Evolutionary conservation across 2,797 vertebrate species (phyloP).

Genomic region (Diceros bicornis): DNA sequence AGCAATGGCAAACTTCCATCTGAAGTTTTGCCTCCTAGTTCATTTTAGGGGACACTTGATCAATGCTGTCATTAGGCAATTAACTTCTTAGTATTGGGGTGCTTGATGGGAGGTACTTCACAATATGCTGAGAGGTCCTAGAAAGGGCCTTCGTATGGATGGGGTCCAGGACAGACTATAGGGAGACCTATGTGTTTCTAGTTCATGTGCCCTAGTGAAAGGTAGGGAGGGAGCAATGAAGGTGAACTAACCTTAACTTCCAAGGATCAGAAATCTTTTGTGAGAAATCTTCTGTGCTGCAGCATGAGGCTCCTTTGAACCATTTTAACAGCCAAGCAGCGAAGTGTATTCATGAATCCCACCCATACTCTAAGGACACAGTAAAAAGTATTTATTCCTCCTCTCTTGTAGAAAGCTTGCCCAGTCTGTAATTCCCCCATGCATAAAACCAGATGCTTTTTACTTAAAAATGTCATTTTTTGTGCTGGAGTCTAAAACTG

Average conservation of each 20-base stretch:
- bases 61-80: background rate
- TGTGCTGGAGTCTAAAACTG: background rate
- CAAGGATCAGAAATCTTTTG: background rate
- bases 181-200: background rate
- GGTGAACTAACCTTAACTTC: constrained; percentile 56
- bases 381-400: constrained; percentile 55
- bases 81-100: background rate
- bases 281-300: background rate
- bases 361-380: constrained; percentile 38
- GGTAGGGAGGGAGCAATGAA: background rate
- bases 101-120: background rate
- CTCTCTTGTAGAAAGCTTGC: background rate
- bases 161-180: background rate
- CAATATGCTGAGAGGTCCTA: background rate
- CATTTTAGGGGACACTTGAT: background rate
- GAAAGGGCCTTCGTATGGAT: background rate
- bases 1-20: background rate
- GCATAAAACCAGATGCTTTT: background rate
- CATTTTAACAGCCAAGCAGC: background rate
- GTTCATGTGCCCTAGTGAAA: background rate
- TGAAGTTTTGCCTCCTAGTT: background rate
- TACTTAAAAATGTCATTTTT: background rate
- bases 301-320: background rate
- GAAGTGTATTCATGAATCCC: background rate
- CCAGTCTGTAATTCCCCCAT: background rate